Evolutionary conservation across 1,140 invertebrate species (phyloP).

Genomic region (Halesus radiatus): DNA sequence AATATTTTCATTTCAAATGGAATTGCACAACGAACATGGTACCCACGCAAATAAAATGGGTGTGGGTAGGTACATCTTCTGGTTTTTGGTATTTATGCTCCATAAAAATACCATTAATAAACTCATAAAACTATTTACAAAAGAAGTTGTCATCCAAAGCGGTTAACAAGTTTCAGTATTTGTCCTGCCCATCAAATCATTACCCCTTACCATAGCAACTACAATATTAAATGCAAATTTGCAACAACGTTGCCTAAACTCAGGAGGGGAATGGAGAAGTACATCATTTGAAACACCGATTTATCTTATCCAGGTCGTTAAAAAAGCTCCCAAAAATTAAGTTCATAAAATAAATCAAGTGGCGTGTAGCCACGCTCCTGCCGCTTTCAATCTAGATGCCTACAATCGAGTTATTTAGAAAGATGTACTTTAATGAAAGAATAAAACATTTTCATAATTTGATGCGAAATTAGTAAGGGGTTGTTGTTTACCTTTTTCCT

Average conservation of each 20-base stretch:
- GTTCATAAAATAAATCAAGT: constrained; percentile 47
- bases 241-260: constrained; percentile 5
- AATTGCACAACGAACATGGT: too few relatives aligned
- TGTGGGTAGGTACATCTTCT: too few relatives aligned
- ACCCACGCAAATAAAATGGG: too few relatives aligned
- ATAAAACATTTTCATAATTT: background rate
- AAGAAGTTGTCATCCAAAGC: background rate
- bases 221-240: constrained; percentile 18
- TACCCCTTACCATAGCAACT: background rate
- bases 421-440: constrained; percentile 9
- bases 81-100: too few relatives aligned
- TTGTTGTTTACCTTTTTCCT: constrained; percentile 11
- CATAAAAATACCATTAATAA: too few relatives aligned
- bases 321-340: constrained; percentile 40
- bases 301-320: constrained; percentile 40
- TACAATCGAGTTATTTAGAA: background rate
- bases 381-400: background rate
- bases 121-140: background rate
- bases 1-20: too few relatives aligned
- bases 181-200: background rate
- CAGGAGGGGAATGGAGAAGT: background rate
- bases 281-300: constrained; percentile 19
- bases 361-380: constrained; percentile 22
- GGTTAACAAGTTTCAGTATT: too few relatives aligned
- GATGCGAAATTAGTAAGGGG: background rate